Percentiles rank a stretch among this genome's conserved stretches.
Conservation (phyloP, 1,140 invertebrate species). For the Hestina assimilis region DNA sequence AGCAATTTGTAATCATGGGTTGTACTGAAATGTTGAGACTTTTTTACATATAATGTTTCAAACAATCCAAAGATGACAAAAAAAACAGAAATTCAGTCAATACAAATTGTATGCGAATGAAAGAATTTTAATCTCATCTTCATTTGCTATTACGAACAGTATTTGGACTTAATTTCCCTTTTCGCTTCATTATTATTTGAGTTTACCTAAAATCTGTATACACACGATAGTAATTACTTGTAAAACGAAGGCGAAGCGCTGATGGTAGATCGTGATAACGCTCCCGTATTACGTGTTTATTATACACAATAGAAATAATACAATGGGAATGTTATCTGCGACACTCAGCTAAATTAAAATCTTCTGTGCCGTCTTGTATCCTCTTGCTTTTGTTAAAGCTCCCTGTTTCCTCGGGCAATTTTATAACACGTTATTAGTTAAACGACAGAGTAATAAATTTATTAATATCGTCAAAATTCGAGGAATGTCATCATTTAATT, state of each 20-base stretch:
- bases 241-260: conserved; percentile 19
- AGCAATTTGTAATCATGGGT: too few relatives aligned
- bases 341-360: conserved; percentile 40
- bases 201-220: conserved; percentile 6
- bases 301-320: conserved; percentile 33
- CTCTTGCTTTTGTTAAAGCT: not conserved
- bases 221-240: conserved; percentile 30
- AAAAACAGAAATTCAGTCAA: too few relatives aligned
- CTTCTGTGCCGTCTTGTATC: not conserved
- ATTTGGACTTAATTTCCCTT: not conserved
- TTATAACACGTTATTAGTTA: not conserved
- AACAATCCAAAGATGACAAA: too few relatives aligned
- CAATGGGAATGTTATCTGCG: conserved; percentile 30
- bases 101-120: too few relatives aligned
- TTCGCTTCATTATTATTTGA: not conserved
- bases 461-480: too few relatives aligned
- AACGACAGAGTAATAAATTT: too few relatives aligned
- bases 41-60: too few relatives aligned
- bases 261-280: conserved; percentile 22
- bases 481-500: too few relatives aligned
- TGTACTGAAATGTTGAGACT: too few relatives aligned
- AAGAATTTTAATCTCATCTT: not conserved
- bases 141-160: not conserved
- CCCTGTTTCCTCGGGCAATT: not conserved
- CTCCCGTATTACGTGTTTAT: conserved; percentile 32